Evolutionary conservation across 1,140 invertebrate genomes (phyloP), one percentile per base, ranked within the genome.

Genomic region (Euwallacea similis): DNA sequence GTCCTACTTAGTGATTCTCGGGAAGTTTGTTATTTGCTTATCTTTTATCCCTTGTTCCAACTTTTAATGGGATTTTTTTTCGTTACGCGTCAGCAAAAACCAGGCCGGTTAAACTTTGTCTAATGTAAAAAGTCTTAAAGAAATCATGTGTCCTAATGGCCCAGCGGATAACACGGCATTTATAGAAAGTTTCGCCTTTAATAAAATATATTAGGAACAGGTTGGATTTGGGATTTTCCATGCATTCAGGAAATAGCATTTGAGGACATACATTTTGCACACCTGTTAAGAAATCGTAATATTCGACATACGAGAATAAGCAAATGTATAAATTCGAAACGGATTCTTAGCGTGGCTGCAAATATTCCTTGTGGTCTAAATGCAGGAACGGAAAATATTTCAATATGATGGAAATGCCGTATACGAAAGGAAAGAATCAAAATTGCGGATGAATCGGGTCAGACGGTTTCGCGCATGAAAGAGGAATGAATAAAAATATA

Each of bases 11-110:
- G 59, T 55, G 33, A 62, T 69, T 69, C 60, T 56, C 50, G 42
- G 59, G 60, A 69, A 69, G 59, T 69, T 69, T 63, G 60, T 69
- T 69, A 69, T 69, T 69, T 69, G 68, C 68, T 69, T 69, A 69
- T 69, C 68, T 69, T 56, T 59, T 69, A 69, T 63, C 42, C 68
- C 68, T 69, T 69, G 68, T 69, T 69, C 60, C 42, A 69, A 69
- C 46, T 69, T 69, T 69, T 69, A 69, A 69, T 69, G 68, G 68
- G 60, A 63, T 69, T 69, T 69, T 67, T 64, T 50, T 63, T 69
- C 59, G 15, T 55, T 44, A 58, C 59, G 59, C 59, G 54, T 63
- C 59, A 43, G 15, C 41, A 69, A 69, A 69, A 69, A 62, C 21
- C 16, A 54, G 50, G 15, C 58, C 53, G 58, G 58, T 60, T 44